A percentile compares a stretch with the other conserved stretches of the same genome.
These are phyloP conservation scores for Lampris incognitus DNA, from an alignment of 2,113 vertebrate species.

Conservation along the genomic window DNA sequence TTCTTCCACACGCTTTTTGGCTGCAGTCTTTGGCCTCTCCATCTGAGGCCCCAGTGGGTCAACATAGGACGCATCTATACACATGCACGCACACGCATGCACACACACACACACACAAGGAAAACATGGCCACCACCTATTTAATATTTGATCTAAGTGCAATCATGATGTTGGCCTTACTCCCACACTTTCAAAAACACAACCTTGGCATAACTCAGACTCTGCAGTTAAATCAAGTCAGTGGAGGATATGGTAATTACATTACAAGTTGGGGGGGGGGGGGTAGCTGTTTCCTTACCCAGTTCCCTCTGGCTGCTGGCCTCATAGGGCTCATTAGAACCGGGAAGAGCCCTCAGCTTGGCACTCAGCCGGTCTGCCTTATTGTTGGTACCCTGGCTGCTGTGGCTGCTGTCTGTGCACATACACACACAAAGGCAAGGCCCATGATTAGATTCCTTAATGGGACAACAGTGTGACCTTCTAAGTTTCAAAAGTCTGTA, in stretches of 20 bases:
- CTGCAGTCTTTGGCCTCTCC: conserved; percentile 94
- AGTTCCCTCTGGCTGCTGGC: conserved; percentile 88
- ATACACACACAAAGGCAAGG: conserved; percentile 3
- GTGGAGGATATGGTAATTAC: no score
- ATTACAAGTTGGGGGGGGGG: no score
- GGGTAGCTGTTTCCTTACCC: conserved; percentile 76
- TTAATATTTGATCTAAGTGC: no score
- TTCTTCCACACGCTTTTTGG: conserved; percentile 87
- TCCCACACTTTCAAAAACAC: no score
- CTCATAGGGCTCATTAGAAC: conserved; percentile 90
- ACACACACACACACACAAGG: no score
- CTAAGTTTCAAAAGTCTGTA: not conserved
- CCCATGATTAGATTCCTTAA: no score
- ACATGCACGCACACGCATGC: not conserved
- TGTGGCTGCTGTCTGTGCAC: conserved; percentile 86
- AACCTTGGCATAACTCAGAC: no score
- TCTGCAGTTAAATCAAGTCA: no score
- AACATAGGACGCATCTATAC: conserved; percentile 90
- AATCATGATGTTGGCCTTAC: no score
- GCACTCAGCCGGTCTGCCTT: conserved; percentile 89
- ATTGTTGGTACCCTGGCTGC: conserved; percentile 78
- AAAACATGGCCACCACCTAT: no score
- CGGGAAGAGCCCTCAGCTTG: conserved; percentile 88
- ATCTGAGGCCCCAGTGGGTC: conserved; percentile 93
- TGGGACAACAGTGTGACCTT: not conserved